A percentile compares a stretch with the other conserved stretches of the same genome.
Evolutionary conservation across 2,113 vertebrate species (phyloP).

Genomic region (Paedocypris sp.): DNA sequence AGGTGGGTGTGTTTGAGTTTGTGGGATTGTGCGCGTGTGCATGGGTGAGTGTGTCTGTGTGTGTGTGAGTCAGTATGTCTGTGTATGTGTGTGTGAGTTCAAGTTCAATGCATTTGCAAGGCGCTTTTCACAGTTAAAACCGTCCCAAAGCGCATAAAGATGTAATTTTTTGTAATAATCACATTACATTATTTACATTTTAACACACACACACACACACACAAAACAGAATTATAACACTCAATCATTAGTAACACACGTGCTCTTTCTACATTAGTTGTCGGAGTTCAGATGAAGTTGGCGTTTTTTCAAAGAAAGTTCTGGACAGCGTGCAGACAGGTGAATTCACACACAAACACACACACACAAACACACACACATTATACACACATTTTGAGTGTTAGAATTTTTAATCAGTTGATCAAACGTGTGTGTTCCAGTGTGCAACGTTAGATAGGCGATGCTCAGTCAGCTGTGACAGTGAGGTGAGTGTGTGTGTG

Average conservation of each 20-base stretch:
- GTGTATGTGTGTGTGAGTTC: too few species aligned
- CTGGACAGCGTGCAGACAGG: conserved; percentile 98
- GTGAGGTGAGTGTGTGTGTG: conserved; percentile 68
- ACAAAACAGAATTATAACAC: too few species aligned
- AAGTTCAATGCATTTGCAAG: too few species aligned
- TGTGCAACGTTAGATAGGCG: conserved; percentile 87
- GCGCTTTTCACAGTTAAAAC: too few species aligned
- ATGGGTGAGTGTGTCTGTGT: not conserved
- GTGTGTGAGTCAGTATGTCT: too few species aligned
- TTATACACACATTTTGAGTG: not conserved
- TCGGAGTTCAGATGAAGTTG: conserved; percentile 98
- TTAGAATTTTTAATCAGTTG: too few species aligned
- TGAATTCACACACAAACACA: conserved; percentile 41
- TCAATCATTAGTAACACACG: too few species aligned
- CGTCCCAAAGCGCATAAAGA: too few species aligned
- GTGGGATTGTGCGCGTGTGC: not conserved
- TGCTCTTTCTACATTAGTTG: conserved; percentile 63
- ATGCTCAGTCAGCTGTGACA: conserved; percentile 92
- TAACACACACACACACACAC: too few species aligned
- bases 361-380: not conserved
- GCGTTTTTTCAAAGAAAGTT: conserved; percentile 98
- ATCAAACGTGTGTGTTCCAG: conserved; percentile 55
- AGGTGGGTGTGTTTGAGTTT: not conserved
- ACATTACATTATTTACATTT: too few species aligned
- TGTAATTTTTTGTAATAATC: too few species aligned